phyloP scores from a whole-genome alignment of 1,140 invertebrate genomes.

The Grapholita molesta region DNA sequence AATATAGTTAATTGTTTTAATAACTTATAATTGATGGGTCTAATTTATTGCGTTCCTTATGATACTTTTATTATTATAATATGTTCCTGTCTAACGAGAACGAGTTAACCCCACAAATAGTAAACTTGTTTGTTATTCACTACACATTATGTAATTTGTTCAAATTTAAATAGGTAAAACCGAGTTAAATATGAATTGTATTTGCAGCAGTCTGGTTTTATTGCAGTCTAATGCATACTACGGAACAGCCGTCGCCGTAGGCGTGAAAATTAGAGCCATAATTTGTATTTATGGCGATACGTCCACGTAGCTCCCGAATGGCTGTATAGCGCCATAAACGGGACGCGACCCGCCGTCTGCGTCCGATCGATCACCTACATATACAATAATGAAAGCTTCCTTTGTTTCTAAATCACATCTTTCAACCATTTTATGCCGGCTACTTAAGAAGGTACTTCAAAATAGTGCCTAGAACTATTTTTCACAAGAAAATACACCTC shows the following conservation, averaged over 20 bases:
- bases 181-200: not conserved
- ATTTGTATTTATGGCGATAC: constrained; percentile 12
- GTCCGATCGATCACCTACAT: not conserved
- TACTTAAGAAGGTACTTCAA: no score
- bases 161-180: not conserved
- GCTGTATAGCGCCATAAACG: not conserved
- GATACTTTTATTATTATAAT: no score
- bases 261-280: constrained; percentile 10
- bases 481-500: no score
- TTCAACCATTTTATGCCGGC: not conserved
- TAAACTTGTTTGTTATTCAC: no score
- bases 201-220: not conserved
- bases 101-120: no score
- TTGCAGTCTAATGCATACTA: not conserved
- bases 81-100: no score
- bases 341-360: not conserved
- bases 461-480: no score
- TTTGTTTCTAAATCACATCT: not conserved
- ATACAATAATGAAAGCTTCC: not conserved
- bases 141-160: no score
- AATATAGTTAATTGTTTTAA: not conserved
- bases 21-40: not conserved
- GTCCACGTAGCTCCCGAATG: constrained; percentile 2
- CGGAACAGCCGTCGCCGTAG: not conserved
- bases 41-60: no score